These are phyloP conservation scores for Andrena marginata DNA, from an alignment of 2,888 invertebrate species.

Conservation along the genomic window DNA sequence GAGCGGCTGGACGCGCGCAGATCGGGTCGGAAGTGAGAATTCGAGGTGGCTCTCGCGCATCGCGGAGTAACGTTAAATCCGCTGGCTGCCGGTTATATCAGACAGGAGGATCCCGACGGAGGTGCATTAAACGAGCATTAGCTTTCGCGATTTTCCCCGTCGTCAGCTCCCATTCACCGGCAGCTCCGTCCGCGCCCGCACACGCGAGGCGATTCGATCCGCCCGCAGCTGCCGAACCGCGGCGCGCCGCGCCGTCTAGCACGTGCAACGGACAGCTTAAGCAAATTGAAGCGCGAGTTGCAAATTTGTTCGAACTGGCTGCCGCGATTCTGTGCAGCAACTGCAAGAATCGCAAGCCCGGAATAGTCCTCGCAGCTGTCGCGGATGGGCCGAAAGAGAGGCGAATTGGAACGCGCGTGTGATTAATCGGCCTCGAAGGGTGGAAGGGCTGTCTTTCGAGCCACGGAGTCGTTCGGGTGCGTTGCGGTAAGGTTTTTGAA, in stretches of 20 bases:
- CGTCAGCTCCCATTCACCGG: slow-evolving; percentile 3
- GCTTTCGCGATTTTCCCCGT: slow-evolving; percentile 29
- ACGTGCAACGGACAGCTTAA: slow-evolving; percentile 62
- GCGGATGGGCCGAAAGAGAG: background rate
- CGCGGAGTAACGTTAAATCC: slow-evolving; percentile 36
- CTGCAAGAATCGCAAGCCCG: slow-evolving; percentile 12
- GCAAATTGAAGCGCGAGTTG: slow-evolving; percentile 66
- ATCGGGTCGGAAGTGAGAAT: slow-evolving; percentile 28
- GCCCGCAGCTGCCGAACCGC: slow-evolving; percentile 59
- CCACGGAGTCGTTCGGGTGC: background rate
- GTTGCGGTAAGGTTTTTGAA: too few species aligned
- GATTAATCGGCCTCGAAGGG: slow-evolving; percentile 20
- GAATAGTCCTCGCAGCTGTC: slow-evolving; percentile 35
- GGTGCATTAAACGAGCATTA: slow-evolving; percentile 63
- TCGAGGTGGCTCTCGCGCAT: slow-evolving; percentile 3
- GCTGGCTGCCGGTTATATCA: slow-evolving; percentile 22
- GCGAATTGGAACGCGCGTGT: background rate
- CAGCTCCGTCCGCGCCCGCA: slow-evolving; percentile 30
- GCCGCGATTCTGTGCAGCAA: slow-evolving; percentile 32
- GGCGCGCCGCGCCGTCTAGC: slow-evolving; percentile 32
- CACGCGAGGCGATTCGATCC: slow-evolving; percentile 55
- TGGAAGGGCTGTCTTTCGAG: background rate
- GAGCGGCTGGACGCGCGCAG: background rate
- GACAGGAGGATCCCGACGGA: slow-evolving; percentile 28
- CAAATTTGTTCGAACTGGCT: slow-evolving; percentile 50